phyloP scores from a whole-genome alignment of 2,888 invertebrate species.

The Argyresthia goedartella region DNA sequence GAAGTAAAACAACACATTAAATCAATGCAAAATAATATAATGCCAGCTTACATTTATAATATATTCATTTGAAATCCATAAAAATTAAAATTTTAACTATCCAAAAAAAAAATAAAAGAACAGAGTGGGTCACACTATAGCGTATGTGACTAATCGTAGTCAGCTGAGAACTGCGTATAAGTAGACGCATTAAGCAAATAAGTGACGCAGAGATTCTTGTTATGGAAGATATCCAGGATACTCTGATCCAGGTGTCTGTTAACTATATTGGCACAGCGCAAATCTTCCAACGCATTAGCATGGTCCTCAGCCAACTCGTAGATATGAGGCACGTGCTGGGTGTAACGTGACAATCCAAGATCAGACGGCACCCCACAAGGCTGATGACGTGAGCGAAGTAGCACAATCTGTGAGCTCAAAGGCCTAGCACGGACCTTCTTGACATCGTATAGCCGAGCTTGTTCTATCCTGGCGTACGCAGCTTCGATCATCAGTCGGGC shows the following conservation, averaged over 20 bases:
- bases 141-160: neutral
- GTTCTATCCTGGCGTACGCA: conserved; percentile 6
- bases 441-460: conserved; percentile 5
- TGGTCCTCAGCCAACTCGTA: conserved; percentile 9
- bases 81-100: no score
- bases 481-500: conserved; percentile 6
- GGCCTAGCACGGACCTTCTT: neutral
- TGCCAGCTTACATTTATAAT: no score
- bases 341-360: conserved; percentile 1
- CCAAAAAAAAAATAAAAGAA: no score
- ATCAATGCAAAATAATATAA: no score
- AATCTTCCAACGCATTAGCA: conserved; percentile 6
- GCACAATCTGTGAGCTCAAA: conserved; percentile 7
- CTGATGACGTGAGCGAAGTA: conserved; percentile 3
- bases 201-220: conserved; percentile 31
- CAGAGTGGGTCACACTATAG: no score
- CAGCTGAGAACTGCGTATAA: conserved; percentile 1
- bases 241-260: conserved; percentile 27
- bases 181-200: conserved; percentile 15
- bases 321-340: conserved; percentile 4
- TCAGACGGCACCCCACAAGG: neutral
- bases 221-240: conserved; percentile 23
- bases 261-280: conserved; percentile 24
- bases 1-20: no score
- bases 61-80: no score